Base-by-base conservation (phyloP, 2,797 vertebrate genomes). In the Myoxocephalus aenaeus region DNA sequence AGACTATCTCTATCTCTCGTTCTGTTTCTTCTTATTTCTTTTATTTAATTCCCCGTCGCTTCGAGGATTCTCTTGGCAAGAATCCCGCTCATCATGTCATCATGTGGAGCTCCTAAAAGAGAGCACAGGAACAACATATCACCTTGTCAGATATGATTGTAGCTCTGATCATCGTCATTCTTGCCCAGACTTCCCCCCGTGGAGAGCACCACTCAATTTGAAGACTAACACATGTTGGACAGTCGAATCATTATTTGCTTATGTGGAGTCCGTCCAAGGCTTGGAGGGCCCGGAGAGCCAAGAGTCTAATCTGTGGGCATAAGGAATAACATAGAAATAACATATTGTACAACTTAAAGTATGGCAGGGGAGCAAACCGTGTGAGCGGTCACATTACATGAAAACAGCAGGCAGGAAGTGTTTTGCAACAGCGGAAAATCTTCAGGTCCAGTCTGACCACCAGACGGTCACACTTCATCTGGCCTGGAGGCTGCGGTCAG, bases 401-500 rank as follows among this genome's bases (percentile, higher is more conserved):
- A 92, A 93, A 92, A 92, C 91, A 93, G 90, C 92, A 92, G 91
- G 91, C 92, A 94, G 92, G 93, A 94, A 94, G 93, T 93, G 93
- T 93, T 93, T 94, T 93, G 92, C 90, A 94, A 92, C 91, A 88
- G 93, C 90, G 93, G 93, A 94, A 94, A 94, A 92, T 93, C 91
- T 93, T 93, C 90, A 91, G 88, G 93, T 93, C 92, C 92, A 92
- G 90, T 90, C 87, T 86, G 90, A 93, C 92, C 92, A 92, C 91
- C 92, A 94, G 92, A 93, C 92, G 84, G 91, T 92, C 93, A 91
- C 92, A 94, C 93, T 93, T 94, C 93, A 94, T 93, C 92, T 89
- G 92, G 91, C 85, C 90, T 88, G 75, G 67, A 89, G 90, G 89
- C 90, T 94, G 93, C 80, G 92, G 92, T 93, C 91, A 88, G 75